Percentiles rank a stretch among this genome's conserved stretches.
These are phyloP conservation scores for Channa maculata DNA, from an alignment of 2,113 vertebrate species.

Conservation along the genomic window DNA sequence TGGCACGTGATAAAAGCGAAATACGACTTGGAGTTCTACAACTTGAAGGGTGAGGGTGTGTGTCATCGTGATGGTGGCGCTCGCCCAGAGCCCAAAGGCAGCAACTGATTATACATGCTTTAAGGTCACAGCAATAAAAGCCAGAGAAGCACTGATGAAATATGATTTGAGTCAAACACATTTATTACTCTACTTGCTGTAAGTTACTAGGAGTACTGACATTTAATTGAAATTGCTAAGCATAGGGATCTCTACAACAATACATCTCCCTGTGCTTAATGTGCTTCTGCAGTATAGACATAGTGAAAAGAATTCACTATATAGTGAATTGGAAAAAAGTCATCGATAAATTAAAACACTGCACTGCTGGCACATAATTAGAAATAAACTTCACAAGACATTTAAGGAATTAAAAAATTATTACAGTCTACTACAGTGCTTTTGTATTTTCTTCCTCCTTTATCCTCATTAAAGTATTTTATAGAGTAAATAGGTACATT, in stretches of 20 bases:
- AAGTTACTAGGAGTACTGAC: conserved; percentile 42
- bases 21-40: conserved; percentile 47
- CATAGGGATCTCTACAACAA: conserved; percentile 38
- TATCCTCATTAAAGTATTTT: conserved; percentile 34
- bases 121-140: conserved; percentile 76
- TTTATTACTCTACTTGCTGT: conserved; percentile 63
- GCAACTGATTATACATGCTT: conserved; percentile 53
- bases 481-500: conserved; percentile 35
- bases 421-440: background rate
- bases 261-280: conserved; percentile 41
- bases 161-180: conserved; percentile 62
- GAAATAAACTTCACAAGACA: conserved; percentile 35
- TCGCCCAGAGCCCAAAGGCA: conserved; percentile 38
- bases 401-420: conserved; percentile 25
- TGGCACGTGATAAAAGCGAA: conserved; percentile 62
- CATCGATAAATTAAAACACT: conserved; percentile 47
- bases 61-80: conserved; percentile 45
- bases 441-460: background rate
- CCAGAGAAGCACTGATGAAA: conserved; percentile 66
- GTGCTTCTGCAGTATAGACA: conserved; percentile 17
- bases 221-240: conserved; percentile 63
- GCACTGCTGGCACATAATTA: conserved; percentile 25
- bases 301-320: conserved; percentile 8
- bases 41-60: conserved; percentile 55
- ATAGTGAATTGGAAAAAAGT: conserved; percentile 36